Evolutionary conservation across 2,888 invertebrate genomes (phyloP), one percentile per base, ranked within the genome.

Genomic region (Athetis lepigone): DNA sequence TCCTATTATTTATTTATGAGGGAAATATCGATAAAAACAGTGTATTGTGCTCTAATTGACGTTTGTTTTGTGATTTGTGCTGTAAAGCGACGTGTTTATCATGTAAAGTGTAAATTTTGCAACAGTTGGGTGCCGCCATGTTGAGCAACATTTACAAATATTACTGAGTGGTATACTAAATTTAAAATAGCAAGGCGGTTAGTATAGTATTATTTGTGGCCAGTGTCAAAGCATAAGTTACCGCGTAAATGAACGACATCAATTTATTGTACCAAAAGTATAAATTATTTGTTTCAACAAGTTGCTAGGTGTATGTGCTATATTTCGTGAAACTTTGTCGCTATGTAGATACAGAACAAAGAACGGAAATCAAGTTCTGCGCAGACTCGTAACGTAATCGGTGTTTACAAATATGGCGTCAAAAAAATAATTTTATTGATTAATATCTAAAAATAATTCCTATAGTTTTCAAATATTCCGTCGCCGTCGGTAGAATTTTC

Each of bases 1-100:
- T 25, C 75, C 39, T 16, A 52, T 64, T 19, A 40, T 49, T 45
- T 57, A 43, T 57, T 74, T 19, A 43, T 40, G 37, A 47, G 25
- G 5, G 25, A 42, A 29, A 40, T 70, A 59, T 75, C 64, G 70
- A 75, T 55, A 29, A 58, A 42, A 18, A 42, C 37, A 33, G 2
- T 11, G 16, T 8, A 37, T 40, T 36, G 19, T 49, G 52, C 36
- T 29, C 18, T n/a, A 43, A 18, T 42, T 11, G 11, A 13, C 0
- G 6, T 45, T 5, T 51, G 47, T 36, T 8, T 13, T 19, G 4
- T 36, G 5, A 39, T 43, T 46, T 37, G 16, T 54, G 43, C 16
- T 40, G 3, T 45, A 29, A 37, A 27, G 37, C 50, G 50, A 59
- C 19, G 9, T 33, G 45, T 27, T 27, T 37, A 25, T 0, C 0